phyloP scores from a whole-genome alignment of 92 coral and sea anemone genomes.

The Phenganax subtilis region DNA sequence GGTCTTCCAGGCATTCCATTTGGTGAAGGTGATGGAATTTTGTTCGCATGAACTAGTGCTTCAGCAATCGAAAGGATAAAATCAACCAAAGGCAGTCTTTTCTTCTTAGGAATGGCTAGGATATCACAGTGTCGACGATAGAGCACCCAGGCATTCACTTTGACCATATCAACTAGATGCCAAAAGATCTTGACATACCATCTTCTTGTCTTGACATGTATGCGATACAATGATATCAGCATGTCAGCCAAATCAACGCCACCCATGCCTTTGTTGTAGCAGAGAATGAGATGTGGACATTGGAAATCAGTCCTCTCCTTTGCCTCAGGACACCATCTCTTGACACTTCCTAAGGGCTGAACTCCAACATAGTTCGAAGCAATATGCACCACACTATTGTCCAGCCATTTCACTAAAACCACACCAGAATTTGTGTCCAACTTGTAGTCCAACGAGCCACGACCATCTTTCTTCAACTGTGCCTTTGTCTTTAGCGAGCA shows the following conservation, averaged over 20 bases:
- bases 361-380: constrained; percentile 33
- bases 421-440: constrained; percentile 5
- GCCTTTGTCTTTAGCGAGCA: constrained; percentile 7
- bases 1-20: constrained; percentile 11
- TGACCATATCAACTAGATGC: constrained; percentile 40
- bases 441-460: constrained; percentile 26
- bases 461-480: constrained; percentile 22
- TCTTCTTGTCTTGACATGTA: constrained; percentile 3
- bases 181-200: constrained; percentile 42
- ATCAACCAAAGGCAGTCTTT: not conserved
- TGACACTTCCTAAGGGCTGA: constrained; percentile 17
- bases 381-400: constrained; percentile 27
- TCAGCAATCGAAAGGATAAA: not conserved
- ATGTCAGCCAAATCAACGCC: constrained; percentile 38
- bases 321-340: constrained; percentile 29
- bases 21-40: not conserved
- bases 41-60: not conserved
- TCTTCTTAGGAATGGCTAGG: constrained; percentile 18
- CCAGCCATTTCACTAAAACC: constrained; percentile 32
- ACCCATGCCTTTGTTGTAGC: constrained; percentile 38
- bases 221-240: constrained; percentile 29
- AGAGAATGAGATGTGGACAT: constrained; percentile 22
- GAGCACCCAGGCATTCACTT: constrained; percentile 41
- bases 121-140: constrained; percentile 30
- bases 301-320: constrained; percentile 5